A percentile compares a stretch with the other conserved stretches of the same genome.
phyloP scores from a whole-genome alignment of 2,113 vertebrate genomes.

The Physeter macrocephalus region DNA sequence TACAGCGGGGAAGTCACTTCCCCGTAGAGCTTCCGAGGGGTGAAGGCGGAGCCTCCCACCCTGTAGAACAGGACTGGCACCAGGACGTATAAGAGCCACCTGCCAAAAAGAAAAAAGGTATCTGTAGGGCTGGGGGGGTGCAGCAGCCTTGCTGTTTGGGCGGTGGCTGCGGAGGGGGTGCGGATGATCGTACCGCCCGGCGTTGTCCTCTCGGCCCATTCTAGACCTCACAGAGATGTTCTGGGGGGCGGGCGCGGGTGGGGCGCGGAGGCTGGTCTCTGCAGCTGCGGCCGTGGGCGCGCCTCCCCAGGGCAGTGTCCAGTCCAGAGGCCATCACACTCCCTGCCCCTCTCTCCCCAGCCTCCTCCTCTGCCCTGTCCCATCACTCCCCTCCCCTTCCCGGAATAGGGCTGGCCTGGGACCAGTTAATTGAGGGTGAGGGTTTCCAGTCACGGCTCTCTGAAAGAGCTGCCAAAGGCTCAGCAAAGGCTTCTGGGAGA shows the following conservation, averaged over 20 bases:
- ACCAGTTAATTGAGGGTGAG: background rate
- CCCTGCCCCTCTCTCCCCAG: background rate
- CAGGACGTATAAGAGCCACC: conserved; percentile 57
- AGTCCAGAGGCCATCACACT: conserved; percentile 7
- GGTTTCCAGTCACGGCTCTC: background rate
- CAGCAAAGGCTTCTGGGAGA: conserved; percentile 31
- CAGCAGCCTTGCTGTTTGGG: background rate
- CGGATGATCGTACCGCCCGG: background rate
- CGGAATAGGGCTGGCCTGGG: conserved; percentile 18
- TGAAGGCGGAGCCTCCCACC: background rate
- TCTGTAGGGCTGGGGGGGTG: background rate
- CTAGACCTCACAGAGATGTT: background rate
- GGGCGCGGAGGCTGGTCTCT: background rate
- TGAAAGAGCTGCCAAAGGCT: background rate
- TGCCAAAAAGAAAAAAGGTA: conserved; percentile 53
- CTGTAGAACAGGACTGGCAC: conserved; percentile 50
- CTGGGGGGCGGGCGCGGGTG: background rate
- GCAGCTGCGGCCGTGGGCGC: background rate
- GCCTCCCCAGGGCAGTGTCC: background rate
- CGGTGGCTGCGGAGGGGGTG: background rate
- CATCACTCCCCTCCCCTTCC: background rate
- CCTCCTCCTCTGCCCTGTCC: background rate
- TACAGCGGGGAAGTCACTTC: conserved; percentile 87
- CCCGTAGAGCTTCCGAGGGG: conserved; percentile 75
- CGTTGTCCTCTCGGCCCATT: background rate